Conservation (phyloP, 2,113 vertebrate species). For the Vidua chalybeata region DNA sequence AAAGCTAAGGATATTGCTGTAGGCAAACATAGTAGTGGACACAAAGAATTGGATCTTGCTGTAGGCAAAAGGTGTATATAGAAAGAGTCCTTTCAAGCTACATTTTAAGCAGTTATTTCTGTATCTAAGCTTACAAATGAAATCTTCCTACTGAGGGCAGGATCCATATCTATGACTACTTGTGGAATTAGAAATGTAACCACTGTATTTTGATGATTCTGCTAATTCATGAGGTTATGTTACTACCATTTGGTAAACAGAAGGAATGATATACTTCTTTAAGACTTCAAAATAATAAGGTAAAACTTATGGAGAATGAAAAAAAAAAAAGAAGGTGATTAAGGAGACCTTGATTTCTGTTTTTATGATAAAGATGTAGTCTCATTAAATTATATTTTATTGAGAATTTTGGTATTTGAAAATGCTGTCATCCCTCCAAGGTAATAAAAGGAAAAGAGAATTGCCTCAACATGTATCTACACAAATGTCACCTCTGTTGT, state of each 20-base stretch:
- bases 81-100: background rate
- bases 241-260: background rate
- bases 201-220: background rate
- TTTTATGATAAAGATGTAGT: background rate
- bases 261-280: rapidly evolving
- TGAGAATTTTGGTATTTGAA: background rate
- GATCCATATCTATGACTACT: background rate
- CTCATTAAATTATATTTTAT: background rate
- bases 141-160: background rate
- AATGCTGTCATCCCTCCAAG: background rate
- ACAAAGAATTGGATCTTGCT: background rate
- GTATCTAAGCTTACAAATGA: background rate
- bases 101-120: background rate
- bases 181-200: background rate
- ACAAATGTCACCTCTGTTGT: background rate
- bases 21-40: background rate
- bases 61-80: background rate
- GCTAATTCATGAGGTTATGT: background rate
- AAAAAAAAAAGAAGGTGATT: background rate
- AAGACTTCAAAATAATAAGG: background rate
- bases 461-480: background rate
- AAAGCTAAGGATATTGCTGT: background rate
- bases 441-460: background rate
- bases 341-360: background rate
- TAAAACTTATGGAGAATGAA: background rate